Evolutionary conservation across 2,113 vertebrate genomes (phyloP), one percentile per base, ranked within the genome.

Genomic region (Erythrocercus mccallii): DNA sequence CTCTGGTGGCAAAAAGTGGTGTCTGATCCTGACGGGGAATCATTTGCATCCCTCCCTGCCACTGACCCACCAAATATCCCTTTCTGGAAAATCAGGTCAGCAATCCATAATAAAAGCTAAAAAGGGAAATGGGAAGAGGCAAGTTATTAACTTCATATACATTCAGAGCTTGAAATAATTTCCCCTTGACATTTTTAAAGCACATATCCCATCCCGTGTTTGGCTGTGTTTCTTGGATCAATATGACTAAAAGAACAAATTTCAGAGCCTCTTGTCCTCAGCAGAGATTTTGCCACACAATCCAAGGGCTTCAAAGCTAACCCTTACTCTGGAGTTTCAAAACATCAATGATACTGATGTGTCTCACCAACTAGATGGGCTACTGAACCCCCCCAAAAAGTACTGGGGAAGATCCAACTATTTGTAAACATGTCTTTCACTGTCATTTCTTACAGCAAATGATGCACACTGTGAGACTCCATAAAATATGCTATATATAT

Each of bases 111-210:
- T 69, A 62, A 89, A 47, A 78, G 82, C 71, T 65, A 95, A 96
- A 96, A 86, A 92, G 14, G 74, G 94, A 93, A 86, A 80, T 78
- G 62, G 88, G 88, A 95, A 94, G 82, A 86, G 76, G n/a, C 78
- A 89, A 88, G 90, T 74, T 86, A 87, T 90, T 96, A 95, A 94
- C 88, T 95, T 94, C 79, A 70, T 80, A 30, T 56, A 82, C 62
- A 82, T 81, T 95, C 92, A 74, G 90, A 87, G 74, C 86, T 85
- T 81, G 95, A 93, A 97, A 97, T 93, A 98, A 97, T 93, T 97
- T 97, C 86, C 95, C 79, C 77, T 97, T 97, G 95, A 96, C 95
- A 88, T 96, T 97, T 97, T 96, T 92, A 93, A 97, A 95, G 79
- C 62, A 1, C 92, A 21, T 70, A 94, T 96, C 95, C 85, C 95